Base-by-base conservation (phyloP, 2,113 vertebrate species). In the Triplophysa rosa region DNA sequence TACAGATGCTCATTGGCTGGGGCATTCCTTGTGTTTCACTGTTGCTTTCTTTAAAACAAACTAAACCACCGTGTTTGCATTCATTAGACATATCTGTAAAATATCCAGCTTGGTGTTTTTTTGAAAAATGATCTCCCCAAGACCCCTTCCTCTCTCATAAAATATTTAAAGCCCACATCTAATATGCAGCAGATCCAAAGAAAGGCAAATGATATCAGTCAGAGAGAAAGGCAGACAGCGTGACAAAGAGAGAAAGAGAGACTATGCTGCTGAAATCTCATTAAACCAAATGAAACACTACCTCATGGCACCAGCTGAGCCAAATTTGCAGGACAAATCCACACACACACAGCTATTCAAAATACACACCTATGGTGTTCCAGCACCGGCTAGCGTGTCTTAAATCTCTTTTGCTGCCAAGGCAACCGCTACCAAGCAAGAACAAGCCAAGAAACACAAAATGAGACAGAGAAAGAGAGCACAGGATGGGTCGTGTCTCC, bases 231-330 rank as follows among this genome's bases (percentile, higher is more conserved):
- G 5, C 4, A 23, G 40, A 69, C 23, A 67, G 49, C 49, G 59
- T 52, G 52, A 74, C 23, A 42, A n/a, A 33, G 33, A 45, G 29
- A 29, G 29, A n/a, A 29, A n/a, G 61, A 24, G 33, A 42, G 37
- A 26, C n/a, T 37, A 42, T 82, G 90, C 89, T 89, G 88, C 90
- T 87, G 88, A 91, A 93, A 92, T 91, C 90, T 92, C 90, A 92
- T 92, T 92, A 92, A 88, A 84, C 70, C 89, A 88, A 92, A 92
- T 91, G 88, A 91, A 92, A 91, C 85, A 84, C 85, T 87, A 84
- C 74, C 88, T 86, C 79, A 16, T 81, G 72, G 82, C 73, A 87
- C 90, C 91, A 93, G 91, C 91, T 93, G 91, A 90, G 90, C 89
- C 89, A 86, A 83, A 37, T 37, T 37, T 54, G 17, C 69, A 76